Percentiles rank a stretch among this genome's conserved stretches.
These are phyloP conservation scores for Smithornis capensis DNA, from an alignment of 2,113 vertebrate genomes.

Conservation along the genomic window DNA sequence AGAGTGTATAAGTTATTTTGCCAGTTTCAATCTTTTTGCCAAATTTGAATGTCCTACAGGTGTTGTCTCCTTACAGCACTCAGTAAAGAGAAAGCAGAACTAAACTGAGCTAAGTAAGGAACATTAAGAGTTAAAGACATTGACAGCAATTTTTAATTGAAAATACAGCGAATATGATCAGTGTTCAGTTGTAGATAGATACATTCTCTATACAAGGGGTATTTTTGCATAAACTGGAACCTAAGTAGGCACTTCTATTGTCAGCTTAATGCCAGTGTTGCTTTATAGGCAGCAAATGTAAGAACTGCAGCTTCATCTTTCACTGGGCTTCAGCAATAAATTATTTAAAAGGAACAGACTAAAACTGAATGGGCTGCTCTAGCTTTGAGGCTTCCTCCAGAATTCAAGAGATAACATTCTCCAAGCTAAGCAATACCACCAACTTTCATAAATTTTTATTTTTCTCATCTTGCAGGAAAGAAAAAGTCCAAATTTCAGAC, in stretches of 20 bases:
- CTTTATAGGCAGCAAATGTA: background rate
- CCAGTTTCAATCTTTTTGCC: background rate
- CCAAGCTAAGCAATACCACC: background rate
- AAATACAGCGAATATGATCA: background rate
- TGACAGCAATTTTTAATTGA: background rate
- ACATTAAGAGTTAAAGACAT: background rate
- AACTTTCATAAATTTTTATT: background rate
- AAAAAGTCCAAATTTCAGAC: conserved; percentile 93
- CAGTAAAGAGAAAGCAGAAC: background rate
- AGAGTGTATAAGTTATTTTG: background rate
- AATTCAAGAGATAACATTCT: background rate
- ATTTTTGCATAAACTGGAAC: background rate
- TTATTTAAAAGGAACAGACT: conserved; percentile 35
- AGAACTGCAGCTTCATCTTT: conserved; percentile 35
- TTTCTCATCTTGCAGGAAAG: conserved; percentile 77
- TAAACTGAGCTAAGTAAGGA: background rate
- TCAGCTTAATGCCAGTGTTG: background rate
- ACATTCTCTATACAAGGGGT: background rate
- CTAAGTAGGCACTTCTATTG: background rate
- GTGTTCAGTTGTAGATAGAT: background rate
- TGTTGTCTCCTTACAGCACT: background rate
- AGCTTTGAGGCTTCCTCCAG: background rate
- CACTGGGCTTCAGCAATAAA: conserved; percentile 14
- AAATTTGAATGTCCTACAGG: background rate
- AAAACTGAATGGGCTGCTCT: background rate